phyloP scores from a whole-genome alignment of 2,113 vertebrate genomes.

The Polypterus bichir region DNA sequence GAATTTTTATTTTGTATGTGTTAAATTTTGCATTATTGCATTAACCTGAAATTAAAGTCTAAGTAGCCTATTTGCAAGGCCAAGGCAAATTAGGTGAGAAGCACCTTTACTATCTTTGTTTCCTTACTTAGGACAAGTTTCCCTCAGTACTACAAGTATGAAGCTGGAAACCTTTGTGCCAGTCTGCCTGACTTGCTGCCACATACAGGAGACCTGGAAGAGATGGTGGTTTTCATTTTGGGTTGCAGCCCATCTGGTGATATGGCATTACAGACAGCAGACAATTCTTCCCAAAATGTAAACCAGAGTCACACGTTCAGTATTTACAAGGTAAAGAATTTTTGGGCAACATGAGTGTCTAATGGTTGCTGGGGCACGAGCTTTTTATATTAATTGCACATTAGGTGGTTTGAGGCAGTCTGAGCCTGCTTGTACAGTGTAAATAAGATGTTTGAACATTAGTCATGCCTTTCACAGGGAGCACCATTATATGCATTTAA shows the following conservation, averaged over 20 bases:
- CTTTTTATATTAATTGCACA: too few relatives aligned
- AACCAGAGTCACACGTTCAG: conserved; percentile 51
- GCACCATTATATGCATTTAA: too few relatives aligned
- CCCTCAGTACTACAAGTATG: conserved; percentile 53
- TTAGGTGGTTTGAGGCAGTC: too few relatives aligned
- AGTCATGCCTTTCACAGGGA: too few relatives aligned
- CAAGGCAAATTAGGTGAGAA: too few relatives aligned
- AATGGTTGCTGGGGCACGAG: too few relatives aligned
- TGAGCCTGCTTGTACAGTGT: too few relatives aligned
- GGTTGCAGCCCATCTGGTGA: conserved; percentile 71
- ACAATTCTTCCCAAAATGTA: conserved; percentile 51
- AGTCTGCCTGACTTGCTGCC: conserved; percentile 44
- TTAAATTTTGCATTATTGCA: too few relatives aligned
- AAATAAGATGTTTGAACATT: too few relatives aligned
- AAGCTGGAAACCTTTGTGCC: conserved; percentile 42
- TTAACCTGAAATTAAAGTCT: too few relatives aligned
- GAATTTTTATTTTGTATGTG: too few relatives aligned
- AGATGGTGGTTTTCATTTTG: conserved; percentile 70
- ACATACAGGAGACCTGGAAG: conserved; percentile 42
- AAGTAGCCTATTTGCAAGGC: too few relatives aligned
- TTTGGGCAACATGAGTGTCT: neutral
- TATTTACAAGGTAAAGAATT: conserved; percentile 59
- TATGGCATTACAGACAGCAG: conserved; percentile 39
- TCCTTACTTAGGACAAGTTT: conserved; percentile 44
- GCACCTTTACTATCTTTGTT: neutral